Percentiles rank a stretch among this genome's conserved stretches.
phyloP scores from a whole-genome alignment of 2,797 vertebrate species.

The Hafferia zeledoni region DNA sequence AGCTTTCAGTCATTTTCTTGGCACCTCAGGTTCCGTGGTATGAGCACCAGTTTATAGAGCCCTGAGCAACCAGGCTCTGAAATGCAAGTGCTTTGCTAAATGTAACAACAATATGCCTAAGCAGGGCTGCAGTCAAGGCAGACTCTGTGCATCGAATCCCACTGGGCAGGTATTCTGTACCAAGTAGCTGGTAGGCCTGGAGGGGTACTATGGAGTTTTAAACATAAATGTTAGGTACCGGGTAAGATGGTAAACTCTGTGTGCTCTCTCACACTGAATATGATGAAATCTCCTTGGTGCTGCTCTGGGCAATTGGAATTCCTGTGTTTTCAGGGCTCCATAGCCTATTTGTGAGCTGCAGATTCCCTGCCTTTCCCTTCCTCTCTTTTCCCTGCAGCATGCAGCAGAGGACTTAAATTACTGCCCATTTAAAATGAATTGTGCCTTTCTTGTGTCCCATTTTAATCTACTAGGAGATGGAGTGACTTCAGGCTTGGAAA shows the following conservation, averaged over 20 bases:
- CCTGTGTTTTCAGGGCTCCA: neutral
- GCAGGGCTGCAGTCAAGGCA: neutral
- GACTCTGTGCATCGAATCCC: neutral
- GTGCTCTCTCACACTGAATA: neutral
- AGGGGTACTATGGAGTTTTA: neutral
- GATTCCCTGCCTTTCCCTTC: neutral
- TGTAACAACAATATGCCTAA: neutral
- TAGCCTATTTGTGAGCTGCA: neutral
- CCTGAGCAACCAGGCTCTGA: neutral
- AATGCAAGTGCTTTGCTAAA: neutral
- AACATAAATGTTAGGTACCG: neutral
- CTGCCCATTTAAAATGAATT: conserved; percentile 22
- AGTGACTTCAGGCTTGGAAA: conserved; percentile 47
- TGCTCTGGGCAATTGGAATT: neutral
- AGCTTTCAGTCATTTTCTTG: neutral
- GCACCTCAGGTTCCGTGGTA: neutral
- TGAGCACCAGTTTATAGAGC: neutral
- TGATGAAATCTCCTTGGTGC: neutral
- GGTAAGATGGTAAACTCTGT: neutral
- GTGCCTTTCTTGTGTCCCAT: conserved; percentile 4
- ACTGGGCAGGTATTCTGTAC: neutral
- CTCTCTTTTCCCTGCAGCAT: neutral
- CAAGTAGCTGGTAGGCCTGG: neutral
- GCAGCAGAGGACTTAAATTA: conserved; percentile 24
- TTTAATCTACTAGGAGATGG: conserved; percentile 22